Percentiles rank a stretch among this genome's conserved stretches.
phyloP scores from a whole-genome alignment of 1,140 invertebrate genomes.

The Spodoptera frugiperda region DNA sequence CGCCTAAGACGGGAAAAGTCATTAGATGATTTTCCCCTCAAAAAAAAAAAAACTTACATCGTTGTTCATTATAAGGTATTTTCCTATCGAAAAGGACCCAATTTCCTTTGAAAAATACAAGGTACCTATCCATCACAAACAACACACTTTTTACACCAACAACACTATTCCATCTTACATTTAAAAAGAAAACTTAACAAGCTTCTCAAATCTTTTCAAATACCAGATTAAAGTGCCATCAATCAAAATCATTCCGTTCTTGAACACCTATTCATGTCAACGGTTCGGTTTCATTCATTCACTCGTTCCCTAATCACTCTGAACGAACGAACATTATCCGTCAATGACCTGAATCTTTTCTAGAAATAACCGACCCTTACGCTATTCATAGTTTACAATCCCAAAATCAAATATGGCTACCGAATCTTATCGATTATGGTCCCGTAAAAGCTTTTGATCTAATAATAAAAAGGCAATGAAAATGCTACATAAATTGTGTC shows the following conservation, averaged over 20 bases:
- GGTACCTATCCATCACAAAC: too few species aligned
- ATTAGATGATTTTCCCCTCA: too few species aligned
- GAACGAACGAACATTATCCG: constrained; percentile 41
- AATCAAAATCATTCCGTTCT: constrained; percentile 19
- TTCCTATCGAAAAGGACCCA: too few species aligned
- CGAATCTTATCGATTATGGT: constrained; percentile 38
- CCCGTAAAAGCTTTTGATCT: constrained; percentile 50
- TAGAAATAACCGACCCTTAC: constrained; percentile 34
- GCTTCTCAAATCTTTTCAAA: not conserved
- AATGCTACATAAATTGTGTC: constrained; percentile 47
- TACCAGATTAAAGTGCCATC: constrained; percentile 20
- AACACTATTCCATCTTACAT: not conserved
- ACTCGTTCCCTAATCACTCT: constrained; percentile 8
- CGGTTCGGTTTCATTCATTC: constrained; percentile 26
- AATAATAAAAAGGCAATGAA: constrained; percentile 38
- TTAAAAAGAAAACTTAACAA: constrained; percentile 7
- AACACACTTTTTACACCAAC: too few species aligned
- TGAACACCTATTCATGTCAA: constrained; percentile 21
- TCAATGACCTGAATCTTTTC: constrained; percentile 22
- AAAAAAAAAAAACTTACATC: too few species aligned
- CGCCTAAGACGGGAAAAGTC: too few species aligned
- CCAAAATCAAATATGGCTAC: constrained; percentile 16
- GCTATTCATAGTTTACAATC: constrained; percentile 27
- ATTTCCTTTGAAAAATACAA: too few species aligned
- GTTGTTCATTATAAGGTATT: too few species aligned